phyloP scores from a whole-genome alignment of 37 sponge, comb jelly and placozoan species.

The Lycopodina hypogea region DNA sequence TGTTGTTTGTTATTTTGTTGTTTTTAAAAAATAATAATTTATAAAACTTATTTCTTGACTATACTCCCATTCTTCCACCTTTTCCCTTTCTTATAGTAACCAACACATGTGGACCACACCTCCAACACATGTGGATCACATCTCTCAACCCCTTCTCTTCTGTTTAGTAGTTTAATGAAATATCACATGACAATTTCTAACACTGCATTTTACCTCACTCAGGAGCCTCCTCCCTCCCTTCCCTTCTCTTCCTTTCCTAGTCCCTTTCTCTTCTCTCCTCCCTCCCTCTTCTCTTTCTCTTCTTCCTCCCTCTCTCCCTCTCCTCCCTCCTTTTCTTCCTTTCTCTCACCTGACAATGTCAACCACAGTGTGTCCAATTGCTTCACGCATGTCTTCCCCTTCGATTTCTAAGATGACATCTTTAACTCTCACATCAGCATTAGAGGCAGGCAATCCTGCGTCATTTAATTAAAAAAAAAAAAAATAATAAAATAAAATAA shows the following conservation, averaged over 20 bases:
- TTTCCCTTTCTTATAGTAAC: too few species aligned
- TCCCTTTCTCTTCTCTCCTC: constrained; percentile 10
- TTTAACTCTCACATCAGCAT: constrained; percentile 35
- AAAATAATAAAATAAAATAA: background rate
- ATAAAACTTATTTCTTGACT: too few species aligned
- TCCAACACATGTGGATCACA: too few species aligned
- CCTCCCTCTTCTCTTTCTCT: background rate
- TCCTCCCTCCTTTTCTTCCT: background rate
- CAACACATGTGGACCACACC: too few species aligned
- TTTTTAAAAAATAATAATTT: too few species aligned
- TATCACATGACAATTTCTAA: too few species aligned
- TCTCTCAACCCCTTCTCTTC: too few species aligned
- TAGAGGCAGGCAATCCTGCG: constrained; percentile 52
- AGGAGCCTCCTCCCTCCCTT: too few species aligned
- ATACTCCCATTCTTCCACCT: too few species aligned
- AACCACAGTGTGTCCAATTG: constrained; percentile 38
- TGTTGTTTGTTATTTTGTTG: too few species aligned
- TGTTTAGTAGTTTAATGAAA: too few species aligned
- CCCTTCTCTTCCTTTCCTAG: background rate
- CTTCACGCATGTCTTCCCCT: constrained; percentile 49
- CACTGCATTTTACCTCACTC: too few species aligned
- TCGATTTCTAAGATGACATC: constrained; percentile 58
- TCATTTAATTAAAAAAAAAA: background rate
- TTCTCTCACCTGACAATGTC: constrained; percentile 14
- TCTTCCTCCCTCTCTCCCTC: constrained; percentile 2